Conservation (phyloP, 2,113 vertebrate species). For the Odontophorus gujanensis region DNA sequence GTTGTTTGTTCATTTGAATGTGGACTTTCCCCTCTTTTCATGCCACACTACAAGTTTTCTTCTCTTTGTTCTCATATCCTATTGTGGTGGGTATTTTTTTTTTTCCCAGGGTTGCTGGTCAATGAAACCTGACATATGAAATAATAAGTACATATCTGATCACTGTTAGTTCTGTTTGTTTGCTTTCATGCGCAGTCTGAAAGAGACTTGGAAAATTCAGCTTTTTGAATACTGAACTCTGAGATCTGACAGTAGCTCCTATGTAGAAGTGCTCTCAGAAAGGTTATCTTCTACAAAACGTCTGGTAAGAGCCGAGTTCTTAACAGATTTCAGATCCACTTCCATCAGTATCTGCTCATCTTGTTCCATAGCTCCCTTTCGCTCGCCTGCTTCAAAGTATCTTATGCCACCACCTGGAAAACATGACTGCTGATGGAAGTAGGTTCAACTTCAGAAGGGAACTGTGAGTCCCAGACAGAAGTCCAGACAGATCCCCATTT, state of each 20-base stretch:
- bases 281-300: neutral
- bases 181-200: rapidly evolving
- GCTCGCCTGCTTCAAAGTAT: neutral
- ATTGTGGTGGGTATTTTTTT: neutral
- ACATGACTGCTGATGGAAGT: neutral
- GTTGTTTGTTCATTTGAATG: neutral
- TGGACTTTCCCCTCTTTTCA: neutral
- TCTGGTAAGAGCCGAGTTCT: neutral
- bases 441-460: neutral
- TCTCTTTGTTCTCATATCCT: neutral
- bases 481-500: neutral
- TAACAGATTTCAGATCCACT: neutral
- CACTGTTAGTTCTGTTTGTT: neutral
- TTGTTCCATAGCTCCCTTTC: neutral
- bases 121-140: neutral
- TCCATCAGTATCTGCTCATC: neutral
- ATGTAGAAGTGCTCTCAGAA: neutral
- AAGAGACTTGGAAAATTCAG: neutral
- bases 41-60: neutral
- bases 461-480: neutral
- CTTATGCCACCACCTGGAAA: neutral
- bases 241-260: neutral
- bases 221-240: neutral
- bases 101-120: neutral
- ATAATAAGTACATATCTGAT: rapidly evolving